These are phyloP conservation scores for Gonocerus acuteangulatus DNA, from an alignment of 2,888 invertebrate species.

Conservation along the genomic window DNA sequence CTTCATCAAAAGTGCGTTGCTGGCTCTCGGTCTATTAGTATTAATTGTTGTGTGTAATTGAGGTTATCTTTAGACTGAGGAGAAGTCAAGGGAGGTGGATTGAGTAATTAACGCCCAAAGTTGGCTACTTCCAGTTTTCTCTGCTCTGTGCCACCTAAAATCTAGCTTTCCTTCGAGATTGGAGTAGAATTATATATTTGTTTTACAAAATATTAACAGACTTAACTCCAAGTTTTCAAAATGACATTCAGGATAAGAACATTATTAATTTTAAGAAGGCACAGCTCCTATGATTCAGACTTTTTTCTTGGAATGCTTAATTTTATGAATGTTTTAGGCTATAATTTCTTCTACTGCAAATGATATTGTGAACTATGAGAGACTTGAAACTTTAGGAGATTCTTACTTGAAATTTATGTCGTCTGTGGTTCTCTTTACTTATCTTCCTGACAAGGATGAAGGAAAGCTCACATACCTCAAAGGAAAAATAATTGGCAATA, in stretches of 20 bases:
- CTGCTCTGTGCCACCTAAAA: no score
- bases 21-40: no score
- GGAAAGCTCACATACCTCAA: conserved; percentile 71
- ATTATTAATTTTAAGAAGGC: neutral
- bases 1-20: no score
- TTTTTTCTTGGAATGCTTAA: neutral
- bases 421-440: conserved; percentile 62
- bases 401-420: conserved; percentile 75
- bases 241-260: neutral
- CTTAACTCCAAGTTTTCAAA: neutral
- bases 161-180: no score
- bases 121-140: no score
- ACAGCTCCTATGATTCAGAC: neutral
- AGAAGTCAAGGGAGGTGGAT: no score
- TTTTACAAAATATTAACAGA: no score
- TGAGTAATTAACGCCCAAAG: no score
- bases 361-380: conserved; percentile 71
- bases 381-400: conserved; percentile 82
- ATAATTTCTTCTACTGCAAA: conserved; percentile 63
- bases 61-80: no score
- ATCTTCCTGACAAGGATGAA: conserved; percentile 62
- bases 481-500: conserved; percentile 66
- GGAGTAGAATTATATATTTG: no score
- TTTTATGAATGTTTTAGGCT: no score
- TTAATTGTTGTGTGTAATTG: no score